Base-by-base conservation (phyloP, 2,797 vertebrate genomes). In the Muraenolepis orangiensis region DNA sequence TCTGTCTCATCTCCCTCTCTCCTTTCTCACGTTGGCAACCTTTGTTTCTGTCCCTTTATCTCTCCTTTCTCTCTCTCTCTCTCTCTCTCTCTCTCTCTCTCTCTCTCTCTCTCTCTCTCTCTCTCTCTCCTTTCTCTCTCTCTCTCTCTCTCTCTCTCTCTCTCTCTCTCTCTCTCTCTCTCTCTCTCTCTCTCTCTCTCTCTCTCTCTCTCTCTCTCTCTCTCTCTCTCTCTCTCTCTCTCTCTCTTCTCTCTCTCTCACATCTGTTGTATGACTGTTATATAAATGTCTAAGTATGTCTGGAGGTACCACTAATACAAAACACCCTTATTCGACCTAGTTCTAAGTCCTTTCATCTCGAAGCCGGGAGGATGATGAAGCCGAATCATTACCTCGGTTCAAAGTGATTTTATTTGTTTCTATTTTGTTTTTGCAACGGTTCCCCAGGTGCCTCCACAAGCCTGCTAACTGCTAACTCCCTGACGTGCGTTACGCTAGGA, bases 201-300 rank as follows among this genome's bases (percentile, higher is more conserved):
- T n/a, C n/a, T n/a, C n/a, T n/a, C n/a, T 77, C 69, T 86, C 86
- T 79, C 32, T 28, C 72, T 72, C 78, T 84, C 77, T 28, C 77
- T n/a, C 68, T 4, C 7, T 34, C 68, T 69, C 70, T 73, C 72
- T 42, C 64, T 75, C 71, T 76, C 70, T 81, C 71, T 67, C 28
- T 71, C 36, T 20, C 70, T 51, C 38, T 46, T 73, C 23, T 64
- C 61, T 64, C 61, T 64, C 61, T 4, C 12, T 61, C 13, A 16
- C 51, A 61, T 64, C 7, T 26, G 61, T 28, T 23, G 12, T 23
- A 28, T 64, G 23, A 8, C 3, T 64, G n/a, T 64, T 28, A 46
- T 16, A 18, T 46, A 46, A 13, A 64, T 64, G 61, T 64, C 6
- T 64, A 11, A 64, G 61, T 3, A 12, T 26, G n/a, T 64, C 42